These are phyloP conservation scores for Sarcophaga subvicina DNA, from an alignment of 2,888 invertebrate genomes.

Conservation along the genomic window DNA sequence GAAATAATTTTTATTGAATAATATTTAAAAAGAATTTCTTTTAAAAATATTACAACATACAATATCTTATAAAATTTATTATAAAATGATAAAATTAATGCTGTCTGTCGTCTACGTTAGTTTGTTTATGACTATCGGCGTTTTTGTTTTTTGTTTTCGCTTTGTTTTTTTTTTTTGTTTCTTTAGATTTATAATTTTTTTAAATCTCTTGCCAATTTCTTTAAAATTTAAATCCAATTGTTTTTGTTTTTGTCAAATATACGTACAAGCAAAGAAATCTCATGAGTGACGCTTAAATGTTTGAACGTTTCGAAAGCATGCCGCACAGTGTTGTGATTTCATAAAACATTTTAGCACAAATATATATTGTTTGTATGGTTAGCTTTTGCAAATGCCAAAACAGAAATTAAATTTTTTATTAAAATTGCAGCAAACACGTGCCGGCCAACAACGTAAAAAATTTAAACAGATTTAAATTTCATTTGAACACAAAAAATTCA, in stretches of 20 bases:
- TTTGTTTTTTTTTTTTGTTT: neutral
- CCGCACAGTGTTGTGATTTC: neutral
- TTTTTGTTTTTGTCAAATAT: constrained; percentile 23
- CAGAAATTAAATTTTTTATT: no score
- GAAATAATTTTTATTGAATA: neutral
- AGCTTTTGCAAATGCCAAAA: no score
- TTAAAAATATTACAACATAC: constrained; percentile 4
- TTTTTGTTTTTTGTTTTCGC: no score
- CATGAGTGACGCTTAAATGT: constrained; percentile 42
- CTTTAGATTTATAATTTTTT: constrained; percentile 6
- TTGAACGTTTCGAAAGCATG: constrained; percentile 41
- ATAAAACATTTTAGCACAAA: neutral
- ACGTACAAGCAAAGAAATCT: constrained; percentile 27
- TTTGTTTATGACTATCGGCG: no score
- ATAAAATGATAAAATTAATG: neutral
- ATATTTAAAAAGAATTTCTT: neutral
- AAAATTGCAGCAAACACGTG: no score
- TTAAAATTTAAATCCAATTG: neutral
- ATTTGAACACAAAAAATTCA: no score
- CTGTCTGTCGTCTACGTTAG: no score
- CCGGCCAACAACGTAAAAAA: no score
- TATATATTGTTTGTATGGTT: no score
- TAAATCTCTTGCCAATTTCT: constrained; percentile 56
- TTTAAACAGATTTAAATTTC: no score
- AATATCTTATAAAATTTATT: neutral